phyloP scores from a whole-genome alignment of 2,797 vertebrate species.

The Neosilurus hyrtlii region DNA sequence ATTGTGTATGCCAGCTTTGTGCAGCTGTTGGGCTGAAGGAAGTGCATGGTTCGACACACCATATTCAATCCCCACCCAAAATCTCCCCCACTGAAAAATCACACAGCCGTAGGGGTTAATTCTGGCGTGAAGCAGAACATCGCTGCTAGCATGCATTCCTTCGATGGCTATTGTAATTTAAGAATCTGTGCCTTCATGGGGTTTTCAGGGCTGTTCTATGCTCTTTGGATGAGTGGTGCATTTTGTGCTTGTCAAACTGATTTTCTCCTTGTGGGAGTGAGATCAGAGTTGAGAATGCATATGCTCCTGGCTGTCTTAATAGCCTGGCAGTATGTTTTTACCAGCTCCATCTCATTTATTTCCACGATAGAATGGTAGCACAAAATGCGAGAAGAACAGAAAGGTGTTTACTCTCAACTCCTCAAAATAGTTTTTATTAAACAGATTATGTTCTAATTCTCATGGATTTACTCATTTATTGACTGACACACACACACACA shows the following conservation, averaged over 20 bases:
- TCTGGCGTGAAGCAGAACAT: constrained; percentile 61
- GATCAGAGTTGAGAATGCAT: constrained; percentile 1
- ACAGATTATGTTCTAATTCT: background rate
- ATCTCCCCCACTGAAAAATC: constrained; percentile 65
- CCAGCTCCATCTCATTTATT: background rate
- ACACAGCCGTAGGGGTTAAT: constrained; percentile 66
- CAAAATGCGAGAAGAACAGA: background rate
- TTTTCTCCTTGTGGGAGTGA: constrained; percentile 23
- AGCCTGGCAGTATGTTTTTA: background rate
- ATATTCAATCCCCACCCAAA: background rate
- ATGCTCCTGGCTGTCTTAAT: constrained; percentile 26
- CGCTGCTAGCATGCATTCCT: constrained; percentile 70
- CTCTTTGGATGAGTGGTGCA: constrained; percentile 63
- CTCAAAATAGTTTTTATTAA: background rate
- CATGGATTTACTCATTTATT: background rate
- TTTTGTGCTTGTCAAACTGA: constrained; percentile 62
- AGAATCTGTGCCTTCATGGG: constrained; percentile 59
- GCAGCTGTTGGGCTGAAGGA: constrained; percentile 53
- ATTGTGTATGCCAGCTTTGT: constrained; percentile 53
- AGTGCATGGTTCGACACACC: constrained; percentile 38
- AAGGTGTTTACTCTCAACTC: background rate
- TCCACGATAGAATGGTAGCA: background rate
- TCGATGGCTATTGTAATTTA: constrained; percentile 60
- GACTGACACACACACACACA: background rate
- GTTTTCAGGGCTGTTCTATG: constrained; percentile 52